Conservation (phyloP, 2,888 invertebrate genomes). For the Oegoconia quadripuncta region DNA sequence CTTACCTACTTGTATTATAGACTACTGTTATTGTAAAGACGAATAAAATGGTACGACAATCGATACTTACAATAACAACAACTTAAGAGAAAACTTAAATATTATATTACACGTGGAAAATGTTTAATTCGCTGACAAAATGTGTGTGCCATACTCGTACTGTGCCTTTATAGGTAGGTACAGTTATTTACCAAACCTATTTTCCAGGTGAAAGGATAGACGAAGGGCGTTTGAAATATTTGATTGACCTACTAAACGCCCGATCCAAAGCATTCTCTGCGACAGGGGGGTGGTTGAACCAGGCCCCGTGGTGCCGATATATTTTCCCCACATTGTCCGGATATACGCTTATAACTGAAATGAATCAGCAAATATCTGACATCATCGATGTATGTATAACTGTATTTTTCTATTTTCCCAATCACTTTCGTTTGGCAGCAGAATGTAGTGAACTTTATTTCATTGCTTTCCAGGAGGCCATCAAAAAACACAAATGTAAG, state of each 20-base stretch:
- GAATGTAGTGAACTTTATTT: background rate
- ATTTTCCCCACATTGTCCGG: constrained; percentile 82
- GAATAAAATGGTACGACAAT: too few relatives aligned
- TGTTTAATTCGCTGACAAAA: too few relatives aligned
- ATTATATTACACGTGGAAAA: background rate
- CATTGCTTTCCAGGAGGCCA: constrained; percentile 64
- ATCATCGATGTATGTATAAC: constrained; percentile 63
- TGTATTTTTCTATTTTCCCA: constrained; percentile 7
- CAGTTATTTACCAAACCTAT: too few relatives aligned
- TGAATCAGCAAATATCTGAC: constrained; percentile 72
- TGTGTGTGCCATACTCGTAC: too few relatives aligned
- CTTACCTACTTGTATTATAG: too few relatives aligned
- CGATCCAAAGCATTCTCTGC: constrained; percentile 76
- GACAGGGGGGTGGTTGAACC: constrained; percentile 84
- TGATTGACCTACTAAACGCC: constrained; percentile 46
- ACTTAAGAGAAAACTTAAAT: background rate
- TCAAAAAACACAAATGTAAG: constrained; percentile 70
- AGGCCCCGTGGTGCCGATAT: constrained; percentile 83
- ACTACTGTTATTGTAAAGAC: too few relatives aligned
- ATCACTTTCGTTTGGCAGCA: constrained; percentile 10
- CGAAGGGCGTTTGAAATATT: constrained; percentile 65
- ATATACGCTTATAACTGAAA: constrained; percentile 73
- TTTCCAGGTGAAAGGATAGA: constrained; percentile 76
- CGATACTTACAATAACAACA: too few relatives aligned
- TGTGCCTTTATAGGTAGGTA: too few relatives aligned